Base-by-base conservation (phyloP, 2,888 invertebrate genomes). In the Melinopterus prodromus region DNA sequence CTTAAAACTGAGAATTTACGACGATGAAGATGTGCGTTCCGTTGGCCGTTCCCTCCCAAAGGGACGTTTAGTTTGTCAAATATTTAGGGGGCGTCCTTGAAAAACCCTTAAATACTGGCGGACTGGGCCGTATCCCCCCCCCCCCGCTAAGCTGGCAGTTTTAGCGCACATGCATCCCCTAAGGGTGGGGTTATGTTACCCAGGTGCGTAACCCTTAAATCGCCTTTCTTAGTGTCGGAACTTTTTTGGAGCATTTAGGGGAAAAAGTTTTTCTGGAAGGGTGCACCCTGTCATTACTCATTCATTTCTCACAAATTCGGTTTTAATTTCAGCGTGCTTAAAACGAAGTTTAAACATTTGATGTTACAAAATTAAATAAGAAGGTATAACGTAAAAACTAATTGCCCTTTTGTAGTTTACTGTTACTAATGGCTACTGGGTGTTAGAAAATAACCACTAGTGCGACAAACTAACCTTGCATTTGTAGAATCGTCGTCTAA, bases 151-250 rank as follows among this genome's bases (percentile, higher is more conserved):
- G 53, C 53, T 53, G 53, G 1, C 12, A 12, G 53, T 6, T 53
- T 53, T 53, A 53, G 12, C 53, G 53, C 53, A 3, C 53, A 7
- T 53, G 53, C 7, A 71, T 26, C 26, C 26, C 26, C 71, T n/a
- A 26, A 74, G 36, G 36, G 74, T 53, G 53, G 9, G 12, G 53
- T 7, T 7, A 7, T 53, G 53, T 12, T 53, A 26, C 26, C 53
- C 71, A 74, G 74, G 74, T 74, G 35, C 16, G 16, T 74, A 74
- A 74, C 15, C 74, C 14, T 26, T n/a, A 74, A 74, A 74, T 74
- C 74, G 74, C 12, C 74, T 16, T n/a, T n/a, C 14, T 74, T 74
- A 74, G 35, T 6, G 16, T 37, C 74, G 14, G 71, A 71, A 71
- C 74, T 26, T 74, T 74, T 53, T 53, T 53, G 9, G 53, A 53